Evolutionary conservation across 2,888 invertebrate species (phyloP).

Genomic region (Dryobotodes eremita): DNA sequence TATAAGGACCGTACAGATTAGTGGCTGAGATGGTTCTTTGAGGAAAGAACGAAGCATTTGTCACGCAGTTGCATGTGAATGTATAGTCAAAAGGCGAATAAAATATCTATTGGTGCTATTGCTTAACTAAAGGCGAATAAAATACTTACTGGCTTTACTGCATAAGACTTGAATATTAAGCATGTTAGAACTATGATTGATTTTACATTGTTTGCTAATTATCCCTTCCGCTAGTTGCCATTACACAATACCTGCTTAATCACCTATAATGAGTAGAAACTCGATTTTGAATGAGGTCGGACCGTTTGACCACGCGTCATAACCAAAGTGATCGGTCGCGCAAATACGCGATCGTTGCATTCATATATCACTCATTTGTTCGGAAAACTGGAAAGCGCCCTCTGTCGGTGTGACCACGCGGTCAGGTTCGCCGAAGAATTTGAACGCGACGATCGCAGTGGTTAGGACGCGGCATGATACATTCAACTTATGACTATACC

Average conservation of each 20-base stretch:
- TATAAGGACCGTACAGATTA: neutral
- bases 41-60: neutral
- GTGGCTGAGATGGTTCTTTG: neutral
- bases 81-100: neutral
- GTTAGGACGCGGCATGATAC: neutral
- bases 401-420: neutral
- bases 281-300: neutral
- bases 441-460: neutral
- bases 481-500: neutral
- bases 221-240: neutral
- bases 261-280: neutral
- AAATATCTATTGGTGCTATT: neutral
- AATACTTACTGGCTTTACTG: neutral
- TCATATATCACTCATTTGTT: neutral
- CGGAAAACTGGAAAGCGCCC: neutral
- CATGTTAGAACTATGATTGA: neutral
- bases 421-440: neutral
- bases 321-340: neutral
- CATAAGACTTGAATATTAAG: neutral
- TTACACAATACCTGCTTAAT: neutral
- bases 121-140: neutral
- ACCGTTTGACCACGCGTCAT: neutral
- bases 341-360: neutral
- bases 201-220: neutral
- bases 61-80: neutral